Evolutionary conservation across 1,140 invertebrate species (phyloP), one percentile per base, ranked within the genome.

Genomic region (Cataglyphis hispanica): DNA sequence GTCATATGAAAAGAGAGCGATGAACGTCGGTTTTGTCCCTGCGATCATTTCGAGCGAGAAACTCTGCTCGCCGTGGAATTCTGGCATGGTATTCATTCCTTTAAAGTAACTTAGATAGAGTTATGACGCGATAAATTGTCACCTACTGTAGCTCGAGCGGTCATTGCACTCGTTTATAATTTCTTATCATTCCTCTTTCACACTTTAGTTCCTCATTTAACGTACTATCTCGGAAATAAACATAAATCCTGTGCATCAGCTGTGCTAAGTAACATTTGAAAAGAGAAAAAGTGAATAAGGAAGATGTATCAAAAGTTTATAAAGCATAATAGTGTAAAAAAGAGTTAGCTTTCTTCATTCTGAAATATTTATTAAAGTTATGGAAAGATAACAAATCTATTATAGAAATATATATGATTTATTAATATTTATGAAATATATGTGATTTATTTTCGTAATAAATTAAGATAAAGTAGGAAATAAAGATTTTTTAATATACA

Each of bases 81-180:
- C 63, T 22, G 64, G 16, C 2, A 22, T 37, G 64, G n/a, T 11
- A 53, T 56, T 50, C 67, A 80, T 40, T 69, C 64, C 63, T 69
- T 53, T 69, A 27, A 19, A 40, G 77, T 46, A 56, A 80, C 69
- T 80, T 64, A 25, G 46, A 53, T 34, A 53, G 66, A 53, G 66
- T 56, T 56, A 80, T 27, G 77, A 80, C 46, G 34, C 64, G 63
- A 69, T 80, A 80, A 69, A 80, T 80, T 80, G 69, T 80, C 77
- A 69, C 46, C 6, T 43, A 37, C n/a, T n/a, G 40, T n/a, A 50
- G n/a, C 75, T 2, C 46, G 46, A 78, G 19, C 5, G 27, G 37
- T 69, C 37, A 4, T 31, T 50, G 27, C 34, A n/a, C 77, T 69
- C 76, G 43, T 67, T 80, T 19, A 40, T 69, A 69, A 69, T 34